Evolutionary conservation across 2,888 invertebrate species (phyloP).

Genomic region (Lepas anatifera): DNA sequence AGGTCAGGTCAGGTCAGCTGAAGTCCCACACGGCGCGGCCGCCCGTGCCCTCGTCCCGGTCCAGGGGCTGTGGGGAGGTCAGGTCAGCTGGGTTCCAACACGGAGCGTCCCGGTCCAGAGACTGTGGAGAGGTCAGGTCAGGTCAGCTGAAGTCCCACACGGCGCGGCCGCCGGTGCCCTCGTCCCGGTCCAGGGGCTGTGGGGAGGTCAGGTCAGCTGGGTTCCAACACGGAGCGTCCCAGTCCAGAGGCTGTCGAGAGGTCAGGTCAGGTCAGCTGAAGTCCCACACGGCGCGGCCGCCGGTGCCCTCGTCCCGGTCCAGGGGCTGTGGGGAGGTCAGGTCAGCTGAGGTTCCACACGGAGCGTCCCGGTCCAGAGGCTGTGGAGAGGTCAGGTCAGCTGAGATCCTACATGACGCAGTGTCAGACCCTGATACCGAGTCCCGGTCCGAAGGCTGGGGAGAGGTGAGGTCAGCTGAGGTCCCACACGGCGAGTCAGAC

Average conservation of each 20-base stretch:
- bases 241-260: no score
- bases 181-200: conserved; percentile 11
- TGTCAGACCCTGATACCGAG: no score
- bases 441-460: no score
- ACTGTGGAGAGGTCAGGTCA: background rate
- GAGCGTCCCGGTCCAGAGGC: no score
- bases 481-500: no score
- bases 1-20: background rate
- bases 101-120: no score
- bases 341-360: no score
- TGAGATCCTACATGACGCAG: no score
- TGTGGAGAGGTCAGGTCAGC: no score
- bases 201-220: background rate
- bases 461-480: background rate
- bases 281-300: conserved; percentile 43
- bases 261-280: conserved; percentile 28
- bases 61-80: background rate
- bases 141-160: conserved; percentile 38
- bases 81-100: background rate
- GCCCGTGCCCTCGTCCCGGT: conserved; percentile 18
- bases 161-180: conserved; percentile 36
- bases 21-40: conserved; percentile 45
- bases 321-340: background rate
- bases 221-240: no score
- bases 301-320: conserved; percentile 17